These are phyloP conservation scores for Lucilia sericata DNA, from an alignment of 1,140 invertebrate genomes.

Conservation along the genomic window DNA sequence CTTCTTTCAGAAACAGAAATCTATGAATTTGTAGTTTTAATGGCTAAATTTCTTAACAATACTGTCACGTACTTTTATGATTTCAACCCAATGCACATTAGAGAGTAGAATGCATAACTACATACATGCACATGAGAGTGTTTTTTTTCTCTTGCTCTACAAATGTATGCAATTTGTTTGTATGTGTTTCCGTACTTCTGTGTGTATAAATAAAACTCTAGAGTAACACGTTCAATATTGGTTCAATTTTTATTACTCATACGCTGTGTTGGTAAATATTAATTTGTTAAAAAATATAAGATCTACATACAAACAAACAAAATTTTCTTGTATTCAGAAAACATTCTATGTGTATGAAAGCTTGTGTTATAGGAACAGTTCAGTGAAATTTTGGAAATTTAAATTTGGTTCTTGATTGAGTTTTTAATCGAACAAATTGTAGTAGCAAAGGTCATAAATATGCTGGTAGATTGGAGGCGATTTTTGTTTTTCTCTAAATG, in stretches of 20 bases:
- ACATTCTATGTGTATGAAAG: too few relatives aligned
- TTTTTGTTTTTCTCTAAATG: too few relatives aligned
- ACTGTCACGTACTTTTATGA: slow-evolving; percentile 38
- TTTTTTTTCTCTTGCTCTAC: neutral
- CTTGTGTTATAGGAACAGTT: too few relatives aligned
- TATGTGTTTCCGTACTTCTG: neutral
- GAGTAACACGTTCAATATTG: slow-evolving; percentile 42
- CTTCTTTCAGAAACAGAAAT: slow-evolving; percentile 22
- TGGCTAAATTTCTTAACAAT: slow-evolving; percentile 27
- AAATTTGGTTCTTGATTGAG: too few relatives aligned
- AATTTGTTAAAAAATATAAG: slow-evolving; percentile 27
- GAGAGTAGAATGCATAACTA: slow-evolving; percentile 5
- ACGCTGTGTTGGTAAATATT: slow-evolving; percentile 33
- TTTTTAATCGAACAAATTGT: too few relatives aligned
- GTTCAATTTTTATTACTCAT: slow-evolving; percentile 45
- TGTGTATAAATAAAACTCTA: slow-evolving; percentile 31
- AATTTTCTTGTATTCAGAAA: too few relatives aligned
- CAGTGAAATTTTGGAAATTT: too few relatives aligned
- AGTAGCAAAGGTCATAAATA: too few relatives aligned
- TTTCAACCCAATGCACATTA: slow-evolving; percentile 37
- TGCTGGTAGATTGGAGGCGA: too few relatives aligned
- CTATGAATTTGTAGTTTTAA: slow-evolving; percentile 36
- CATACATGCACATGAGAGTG: neutral
- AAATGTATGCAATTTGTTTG: neutral
- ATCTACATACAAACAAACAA: too few relatives aligned